Evolutionary conservation across 2,113 vertebrate species (phyloP), one percentile per base, ranked within the genome.

Genomic region (Myxocyprinus asiaticus): DNA sequence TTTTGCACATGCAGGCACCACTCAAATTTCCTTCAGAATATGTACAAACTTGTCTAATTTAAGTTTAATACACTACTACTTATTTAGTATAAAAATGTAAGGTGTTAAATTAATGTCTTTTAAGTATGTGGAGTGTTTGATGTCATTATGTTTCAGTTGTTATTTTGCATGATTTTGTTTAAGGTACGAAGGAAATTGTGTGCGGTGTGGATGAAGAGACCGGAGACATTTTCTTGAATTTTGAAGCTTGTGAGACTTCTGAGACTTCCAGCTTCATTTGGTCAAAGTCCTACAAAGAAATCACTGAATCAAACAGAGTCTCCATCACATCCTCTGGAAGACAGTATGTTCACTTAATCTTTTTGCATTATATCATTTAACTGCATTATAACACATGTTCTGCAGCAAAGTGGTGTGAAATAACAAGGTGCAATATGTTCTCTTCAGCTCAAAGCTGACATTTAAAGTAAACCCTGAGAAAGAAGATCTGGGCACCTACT

Each of bases 201-300:
- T 92, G 93, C 0, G 94, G 96, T 0, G 97, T 99, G 58, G 96
- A 99, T 64, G 95, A 96, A 12, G 93, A 95, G 53, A 92, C 90
- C 2, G 98, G 98, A 56, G 95, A 98, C 85, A 86, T 99, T 91
- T 98, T 94, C 90, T 87, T 99, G 86, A 93, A 89, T 7, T 96
- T 97, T 10, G 95, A 97, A 48, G 97, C 97, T 86, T 94, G 91
- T 63, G 97, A 98, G 84, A 86, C 94, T 81, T 92, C 93, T 0
- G 95, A 96, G 14, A 94, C 90, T 3, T 99, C 97, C 42, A 88
- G 92, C 73, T 99, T 98, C 83, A 82, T 87, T 0, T 99, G 98
- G 98, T 95, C 95, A 11, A 98, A 96, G 91, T 95, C 95, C 10
- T 99, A 98, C 75, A 95, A 96, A 83, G 89, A 94, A 65, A 90